Percentiles rank a stretch among this genome's conserved stretches.
These are phyloP conservation scores for Drosophila santomea DNA, from an alignment of 1,140 invertebrate species.

Conservation along the genomic window DNA sequence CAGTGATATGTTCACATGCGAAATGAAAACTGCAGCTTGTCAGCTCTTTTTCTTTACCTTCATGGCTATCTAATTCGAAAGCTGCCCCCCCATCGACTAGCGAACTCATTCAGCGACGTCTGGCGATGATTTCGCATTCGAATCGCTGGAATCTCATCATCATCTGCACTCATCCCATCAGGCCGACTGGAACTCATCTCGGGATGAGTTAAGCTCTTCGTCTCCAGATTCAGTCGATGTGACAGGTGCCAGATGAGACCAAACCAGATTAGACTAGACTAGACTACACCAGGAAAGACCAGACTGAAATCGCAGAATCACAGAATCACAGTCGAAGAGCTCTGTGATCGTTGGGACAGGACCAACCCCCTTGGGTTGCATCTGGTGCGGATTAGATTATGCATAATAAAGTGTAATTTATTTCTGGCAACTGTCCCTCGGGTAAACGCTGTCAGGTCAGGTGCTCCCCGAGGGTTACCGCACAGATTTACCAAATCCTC, in stretches of 20 bases:
- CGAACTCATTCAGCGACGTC: not conserved
- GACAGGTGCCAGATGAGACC: slow-evolving; percentile 47
- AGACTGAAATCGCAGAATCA: not conserved
- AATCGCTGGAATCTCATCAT: slow-evolving; percentile 21
- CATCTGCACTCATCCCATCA: slow-evolving; percentile 5
- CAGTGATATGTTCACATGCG: not conserved
- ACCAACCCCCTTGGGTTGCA: slow-evolving; percentile 40
- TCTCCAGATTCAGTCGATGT: slow-evolving; percentile 26
- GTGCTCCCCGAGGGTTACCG: slow-evolving; percentile 44
- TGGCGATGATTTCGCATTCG: slow-evolving; percentile 1
- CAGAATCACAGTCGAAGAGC: slow-evolving; percentile 3
- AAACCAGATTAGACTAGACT: too few species aligned
- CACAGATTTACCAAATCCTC: slow-evolving; percentile 45
- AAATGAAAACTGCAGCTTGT: slow-evolving; percentile 9
- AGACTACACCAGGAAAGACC: too few species aligned
- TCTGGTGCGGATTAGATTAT: slow-evolving; percentile 82
- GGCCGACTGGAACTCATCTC: slow-evolving; percentile 5
- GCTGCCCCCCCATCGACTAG: slow-evolving; percentile 21
- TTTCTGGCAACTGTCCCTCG: slow-evolving; percentile 67
- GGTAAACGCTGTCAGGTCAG: slow-evolving; percentile 25
- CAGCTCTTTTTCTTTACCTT: not conserved
- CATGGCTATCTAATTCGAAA: slow-evolving; percentile 12
- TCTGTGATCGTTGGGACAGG: slow-evolving; percentile 1
- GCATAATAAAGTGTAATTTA: slow-evolving; percentile 83
- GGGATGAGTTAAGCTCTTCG: slow-evolving; percentile 30